Conservation (phyloP, 2,113 vertebrate species). For the Trichechus manatus region DNA sequence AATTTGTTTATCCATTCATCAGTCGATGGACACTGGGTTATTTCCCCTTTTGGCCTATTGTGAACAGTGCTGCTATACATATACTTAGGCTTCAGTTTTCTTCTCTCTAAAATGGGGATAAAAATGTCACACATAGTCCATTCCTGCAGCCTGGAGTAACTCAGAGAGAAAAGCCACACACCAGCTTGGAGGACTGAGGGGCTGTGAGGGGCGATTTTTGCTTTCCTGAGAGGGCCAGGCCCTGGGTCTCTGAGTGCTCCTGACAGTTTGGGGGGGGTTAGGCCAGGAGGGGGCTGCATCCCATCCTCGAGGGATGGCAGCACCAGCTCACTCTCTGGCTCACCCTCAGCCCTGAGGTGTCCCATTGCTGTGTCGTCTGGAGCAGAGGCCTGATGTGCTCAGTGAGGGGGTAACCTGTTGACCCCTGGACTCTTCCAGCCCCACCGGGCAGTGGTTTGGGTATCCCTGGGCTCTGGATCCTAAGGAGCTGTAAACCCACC, state of each 20-base stretch:
- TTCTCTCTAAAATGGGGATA: not conserved
- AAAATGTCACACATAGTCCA: not conserved
- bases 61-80: not conserved
- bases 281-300: not conserved
- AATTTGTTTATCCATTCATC: not conserved
- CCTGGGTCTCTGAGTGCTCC: too few species aligned
- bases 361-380: not conserved
- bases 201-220: too few species aligned
- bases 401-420: accelerated
- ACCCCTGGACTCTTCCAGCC: not conserved
- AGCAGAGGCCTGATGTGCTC: not conserved
- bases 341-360: not conserved
- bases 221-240: too few species aligned
- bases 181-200: not conserved
- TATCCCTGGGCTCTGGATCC: not conserved
- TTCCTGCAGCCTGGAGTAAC: not conserved
- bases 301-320: not conserved
- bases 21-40: too few species aligned
- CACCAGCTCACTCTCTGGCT: not conserved
- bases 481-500: not conserved
- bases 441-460: accelerated
- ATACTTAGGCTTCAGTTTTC: not conserved
- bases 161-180: not conserved
- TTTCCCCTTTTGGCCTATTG: not conserved
- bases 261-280: too few species aligned